Base-by-base conservation (phyloP, 2,113 vertebrate species). In the Acrocephalus kingi region DNA sequence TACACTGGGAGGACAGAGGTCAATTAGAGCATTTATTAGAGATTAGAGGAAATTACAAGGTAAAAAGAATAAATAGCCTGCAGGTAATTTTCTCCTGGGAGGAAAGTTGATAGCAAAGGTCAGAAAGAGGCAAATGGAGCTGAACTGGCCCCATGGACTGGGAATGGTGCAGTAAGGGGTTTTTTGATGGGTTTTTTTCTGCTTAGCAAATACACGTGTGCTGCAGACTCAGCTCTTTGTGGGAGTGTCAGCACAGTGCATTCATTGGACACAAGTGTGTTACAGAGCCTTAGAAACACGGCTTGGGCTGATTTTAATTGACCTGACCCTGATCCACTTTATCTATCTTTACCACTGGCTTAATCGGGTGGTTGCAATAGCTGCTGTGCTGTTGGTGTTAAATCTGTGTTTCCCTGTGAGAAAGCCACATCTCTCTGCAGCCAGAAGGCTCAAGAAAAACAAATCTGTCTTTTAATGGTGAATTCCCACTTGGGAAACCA, bases 281-380 rank as follows among this genome's bases (percentile, higher is more conserved):
- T 39, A 49, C 82, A 78, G 58, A 93, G 91, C 88, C 93, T 89
- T 84, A 81, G 62, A 69, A 89, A 84, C 54, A 88, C 13, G 3
- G 71, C 82, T 94, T 85, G 84, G 91, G 72, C 90, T 94, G 95
- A 92, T 81, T 94, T 94, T 91, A 93, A 93, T 83, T 83, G 85
- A 83, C 92, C 92, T 97, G 94, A 96, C 94, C 96, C 89, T 82
- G 95, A 95, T 92, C 95, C 94, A 89, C 93, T 85, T 86, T 66
- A 96, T 93, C 95, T 85, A 96, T 97, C 93, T 95, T 95, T 95
- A 91, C 79, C 69, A 30, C 71, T 67, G 71, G 31, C 80, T 81
- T 91, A 97, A 83, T 62, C 2, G 0, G 69, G 71, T 43, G 69
- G 59, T 33, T 90, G 79, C 20, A 6, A 31, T 84, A 71, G 62